Evolutionary conservation across 2,888 invertebrate genomes (phyloP), one percentile per base, ranked within the genome.

Genomic region (Hypena proboscidalis): DNA sequence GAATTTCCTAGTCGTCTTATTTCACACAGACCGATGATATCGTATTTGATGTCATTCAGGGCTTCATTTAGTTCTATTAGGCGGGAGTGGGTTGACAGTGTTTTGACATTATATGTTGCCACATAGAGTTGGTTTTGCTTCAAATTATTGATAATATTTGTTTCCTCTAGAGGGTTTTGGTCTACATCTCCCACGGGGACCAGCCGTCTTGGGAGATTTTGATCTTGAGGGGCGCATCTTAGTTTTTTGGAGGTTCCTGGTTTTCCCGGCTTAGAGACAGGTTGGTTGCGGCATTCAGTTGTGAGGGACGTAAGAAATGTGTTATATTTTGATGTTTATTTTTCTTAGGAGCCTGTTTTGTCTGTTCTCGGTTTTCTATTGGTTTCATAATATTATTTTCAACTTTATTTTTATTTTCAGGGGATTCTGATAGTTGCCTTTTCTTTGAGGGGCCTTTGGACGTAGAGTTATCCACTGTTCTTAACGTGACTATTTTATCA

Each of bases 131-230:
- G 13, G 9, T 23, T 23, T 3, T 11, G n/a, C n/a, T 34, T n/a
- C 8, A 1, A 11, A 22, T 22, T 32, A 2, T 7, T 11, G 6
- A 3, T 4, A 13, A n/a, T 22, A n/a, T 21, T 6, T 22, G 5
- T 34, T 8, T 34, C 11, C 23, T 15, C 17, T 32, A 8, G 42
- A 42, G 34, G 42, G 42, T 35, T 23, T 8, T 45, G 39, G 43
- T 43, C 39, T 6, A 15, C 10, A 21, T 30, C 34, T 14, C 41
- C 37, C 38, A 27, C 34, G 42, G 41, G 14, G 35, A 42, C 41
- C 41, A 17, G 39, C 43, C 43, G 39, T 15, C 0, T 39, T 48
- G 43, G 48, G 37, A 31, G 26, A 26, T 21, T 8, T n/a, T n/a
- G 5, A 7, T 5, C 5, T 14, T 1, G 23, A 26, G 34, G 26